Evolutionary conservation across 1,140 invertebrate genomes (phyloP), one percentile per base, ranked within the genome.

Genomic region (Luehdorfia chinensis): DNA sequence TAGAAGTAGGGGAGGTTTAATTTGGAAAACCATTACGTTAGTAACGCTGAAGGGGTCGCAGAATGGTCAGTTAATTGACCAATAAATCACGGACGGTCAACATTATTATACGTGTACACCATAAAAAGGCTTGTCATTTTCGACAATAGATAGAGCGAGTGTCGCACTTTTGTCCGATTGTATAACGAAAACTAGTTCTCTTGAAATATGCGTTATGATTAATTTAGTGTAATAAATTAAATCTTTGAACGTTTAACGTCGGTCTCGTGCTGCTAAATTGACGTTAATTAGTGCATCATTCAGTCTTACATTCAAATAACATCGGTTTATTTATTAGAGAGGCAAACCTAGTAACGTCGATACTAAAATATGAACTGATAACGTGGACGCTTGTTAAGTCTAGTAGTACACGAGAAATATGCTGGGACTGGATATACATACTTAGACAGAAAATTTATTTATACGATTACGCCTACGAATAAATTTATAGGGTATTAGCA

Each of bases 51-150:
- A 55, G 74, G 74, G 56, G 50, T 51, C 39, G 52, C 32, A 72
- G 77, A 84, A 84, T 81, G 77, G 77, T 84, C 80, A 80, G 67
- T 80, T 80, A 84, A 81, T 84, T 84, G 77, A 67, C 52, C 49
- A 55, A 84, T 81, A 84, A 81, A 84, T 84, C 75, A 79, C 65
- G 43, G 50, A 55, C 36, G 48, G 23, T 32, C 41, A 47, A 52
- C 46, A 58, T 55, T 55, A 70, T 71, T 58, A 55, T 57, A 49
- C 39, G 32, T 48, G 39, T 12, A 49, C 53, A 55, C 43, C 55
- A 60, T 47, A 45, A 50, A 37, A 50, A 41, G 25, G 41, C 54
- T 62, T 66, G 52, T 53, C 33, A 18, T 4, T 36, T 48, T 37
- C 47, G 46, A 55, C 64, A 66, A 65, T 50, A 75, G 68, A 70